Conservation (phyloP, 2,888 invertebrate species). For the Anoplius nigerrimus region DNA sequence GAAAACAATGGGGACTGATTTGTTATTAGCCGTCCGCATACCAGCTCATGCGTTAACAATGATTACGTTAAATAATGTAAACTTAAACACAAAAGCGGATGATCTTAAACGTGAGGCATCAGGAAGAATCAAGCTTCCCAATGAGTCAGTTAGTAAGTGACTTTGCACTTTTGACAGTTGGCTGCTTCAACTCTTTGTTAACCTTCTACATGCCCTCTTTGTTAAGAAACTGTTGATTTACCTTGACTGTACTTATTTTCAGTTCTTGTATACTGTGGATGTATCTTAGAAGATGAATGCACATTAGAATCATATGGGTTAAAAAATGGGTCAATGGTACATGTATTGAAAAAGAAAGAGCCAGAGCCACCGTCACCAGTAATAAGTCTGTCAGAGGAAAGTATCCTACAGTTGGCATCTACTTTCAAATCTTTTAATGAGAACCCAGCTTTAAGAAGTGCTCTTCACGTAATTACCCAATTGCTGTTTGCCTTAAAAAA, state of each 20-base stretch:
- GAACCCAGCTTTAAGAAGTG: conserved; percentile 81
- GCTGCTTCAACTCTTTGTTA: background rate
- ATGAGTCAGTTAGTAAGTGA: conserved; percentile 78
- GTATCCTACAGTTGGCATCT: conserved; percentile 80
- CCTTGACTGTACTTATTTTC: conserved; percentile 33
- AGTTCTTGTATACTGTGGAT: conserved; percentile 85
- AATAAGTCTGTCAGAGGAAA: conserved; percentile 78
- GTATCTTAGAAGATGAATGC: conserved; percentile 80
- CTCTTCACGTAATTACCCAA: conserved; percentile 78
- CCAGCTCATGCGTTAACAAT: conserved; percentile 76
- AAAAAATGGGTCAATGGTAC: conserved; percentile 77
- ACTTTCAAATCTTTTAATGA: conserved; percentile 80
- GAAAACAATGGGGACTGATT: conserved; percentile 57
- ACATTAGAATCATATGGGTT: conserved; percentile 81
- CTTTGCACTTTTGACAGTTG: conserved; percentile 12
- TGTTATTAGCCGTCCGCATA: conserved; percentile 76
- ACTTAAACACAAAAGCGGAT: conserved; percentile 80
- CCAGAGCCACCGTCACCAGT: conserved; percentile 71
- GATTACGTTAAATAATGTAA: conserved; percentile 79
- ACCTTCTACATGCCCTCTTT: background rate
- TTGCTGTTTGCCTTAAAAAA: background rate
- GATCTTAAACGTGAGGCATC: conserved; percentile 79
- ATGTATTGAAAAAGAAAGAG: conserved; percentile 76
- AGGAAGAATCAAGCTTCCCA: conserved; percentile 77
- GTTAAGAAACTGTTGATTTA: conserved; percentile 17